A percentile compares a stretch with the other conserved stretches of the same genome.
These are phyloP conservation scores for Miltochrista miniata DNA, from an alignment of 2,888 invertebrate genomes.

Conservation along the genomic window DNA sequence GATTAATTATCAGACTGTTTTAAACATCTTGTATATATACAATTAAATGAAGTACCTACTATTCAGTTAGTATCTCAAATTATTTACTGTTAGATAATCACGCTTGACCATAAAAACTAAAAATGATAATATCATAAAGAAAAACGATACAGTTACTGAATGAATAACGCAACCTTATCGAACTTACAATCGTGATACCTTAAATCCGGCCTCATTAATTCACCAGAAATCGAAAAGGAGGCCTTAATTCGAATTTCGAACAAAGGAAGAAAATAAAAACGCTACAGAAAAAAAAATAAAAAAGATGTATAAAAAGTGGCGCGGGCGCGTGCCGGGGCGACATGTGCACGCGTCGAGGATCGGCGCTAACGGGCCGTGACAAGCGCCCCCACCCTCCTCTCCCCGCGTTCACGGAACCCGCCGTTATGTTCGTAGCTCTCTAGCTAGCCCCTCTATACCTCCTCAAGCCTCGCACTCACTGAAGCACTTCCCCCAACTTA, in stretches of 20 bases:
- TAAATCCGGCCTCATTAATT: conserved; percentile 54
- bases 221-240: conserved; percentile 47
- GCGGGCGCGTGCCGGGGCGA: conserved; percentile 80
- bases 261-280: conserved; percentile 76
- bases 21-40: too few relatives aligned
- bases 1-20: background rate
- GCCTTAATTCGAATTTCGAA: conserved; percentile 64
- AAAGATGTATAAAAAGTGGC: conserved; percentile 67
- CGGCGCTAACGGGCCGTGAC: conserved; percentile 76
- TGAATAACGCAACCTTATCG: conserved; percentile 33
- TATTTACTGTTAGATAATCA: conserved; percentile 1
- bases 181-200: conserved; percentile 38
- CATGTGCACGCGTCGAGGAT: conserved; percentile 79
- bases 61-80: too few relatives aligned
- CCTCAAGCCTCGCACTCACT: conserved; percentile 38
- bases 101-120: background rate
- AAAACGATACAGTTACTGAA: conserved; percentile 15
- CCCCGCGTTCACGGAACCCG: conserved; percentile 56
- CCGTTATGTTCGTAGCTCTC: conserved; percentile 64
- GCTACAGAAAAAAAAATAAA: conserved; percentile 42
- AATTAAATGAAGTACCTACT: too few relatives aligned
- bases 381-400: conserved; percentile 35
- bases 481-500: conserved; percentile 74
- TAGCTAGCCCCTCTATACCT: conserved; percentile 11
- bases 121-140: conserved; percentile 12